These are phyloP conservation scores for Neodiprion pinetum DNA, from an alignment of 1,140 invertebrate genomes.

Conservation along the genomic window DNA sequence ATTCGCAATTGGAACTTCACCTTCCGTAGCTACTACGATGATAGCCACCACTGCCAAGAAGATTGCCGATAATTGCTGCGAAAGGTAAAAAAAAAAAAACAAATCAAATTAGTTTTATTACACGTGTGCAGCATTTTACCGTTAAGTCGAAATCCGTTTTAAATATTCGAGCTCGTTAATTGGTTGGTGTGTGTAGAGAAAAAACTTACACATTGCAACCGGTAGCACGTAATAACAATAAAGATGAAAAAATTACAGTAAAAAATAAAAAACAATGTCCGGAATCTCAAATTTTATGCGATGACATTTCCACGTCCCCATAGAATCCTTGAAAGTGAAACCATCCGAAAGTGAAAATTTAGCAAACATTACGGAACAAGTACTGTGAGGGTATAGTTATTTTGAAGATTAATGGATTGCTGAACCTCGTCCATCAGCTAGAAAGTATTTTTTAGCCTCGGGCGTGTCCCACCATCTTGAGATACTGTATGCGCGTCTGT, in stretches of 20 bases:
- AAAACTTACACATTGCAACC: too few species aligned
- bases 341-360: background rate
- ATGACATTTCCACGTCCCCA: background rate
- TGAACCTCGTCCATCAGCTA: background rate
- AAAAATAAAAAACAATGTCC: background rate
- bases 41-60: slow-evolving; percentile 29
- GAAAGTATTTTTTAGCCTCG: background rate
- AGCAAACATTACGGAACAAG: background rate
- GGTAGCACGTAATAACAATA: background rate
- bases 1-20: slow-evolving; percentile 25
- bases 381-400: background rate
- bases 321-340: background rate
- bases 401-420: background rate
- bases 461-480: background rate
- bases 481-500: background rate
- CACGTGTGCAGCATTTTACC: background rate
- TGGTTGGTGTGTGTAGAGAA: too few species aligned
- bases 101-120: background rate
- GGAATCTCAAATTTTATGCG: too few species aligned
- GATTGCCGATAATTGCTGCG: slow-evolving; percentile 35
- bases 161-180: too few species aligned
- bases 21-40: slow-evolving; percentile 33
- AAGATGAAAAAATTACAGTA: background rate
- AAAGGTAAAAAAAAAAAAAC: slow-evolving; percentile 5
- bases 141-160: background rate